Base-by-base conservation (phyloP, 2,113 vertebrate species). In the Cynoglossus semilaevis region DNA sequence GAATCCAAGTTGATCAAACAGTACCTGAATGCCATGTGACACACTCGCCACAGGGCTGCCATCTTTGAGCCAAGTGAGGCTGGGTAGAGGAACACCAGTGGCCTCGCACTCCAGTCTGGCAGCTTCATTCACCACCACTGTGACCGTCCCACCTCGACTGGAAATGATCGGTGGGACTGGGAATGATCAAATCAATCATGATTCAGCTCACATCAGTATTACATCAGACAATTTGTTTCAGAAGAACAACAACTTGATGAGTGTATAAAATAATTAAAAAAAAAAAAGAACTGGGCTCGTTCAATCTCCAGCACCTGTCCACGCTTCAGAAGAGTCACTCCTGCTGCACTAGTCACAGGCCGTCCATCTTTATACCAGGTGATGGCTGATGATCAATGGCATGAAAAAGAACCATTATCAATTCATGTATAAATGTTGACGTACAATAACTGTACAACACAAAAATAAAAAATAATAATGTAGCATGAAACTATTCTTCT, bases 11-110 rank as follows among this genome's bases (percentile, higher is more conserved):
- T 16, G 0, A 43, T 9, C 15, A 15, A 13, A 47, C 0, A 1
- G 12, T 83, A 95, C 97, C 95, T 98, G 95, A 29, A 96, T 85
- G 46, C 95, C 94, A 2, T 93, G 78, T 7, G 90, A 85, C 1
- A 94, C 85, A 41, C 94, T 95, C 49, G 94, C 91, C 43, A 99
- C 93, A 0, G 97, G 96, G 76, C 96, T 97, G 15, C 94, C 94
- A 11, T 97, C 95, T 85, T 98, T 98, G 38, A 99, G 76, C 97
- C 97, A 99, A 0, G 95, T 99, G 72, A 99, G 90, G 85, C 92
- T 93, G 5, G 97, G 97, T 13, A 65, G 73, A 3, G 97, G 97
- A 64, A 96, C 92, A 1, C 97, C 96, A 13, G 92, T 92, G 37
- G 94, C 94, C 84, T 98, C 95, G 76, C 97, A 99, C 66, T 95